phyloP scores from a whole-genome alignment of 1,140 invertebrate genomes.

The Micrasema minimum region DNA sequence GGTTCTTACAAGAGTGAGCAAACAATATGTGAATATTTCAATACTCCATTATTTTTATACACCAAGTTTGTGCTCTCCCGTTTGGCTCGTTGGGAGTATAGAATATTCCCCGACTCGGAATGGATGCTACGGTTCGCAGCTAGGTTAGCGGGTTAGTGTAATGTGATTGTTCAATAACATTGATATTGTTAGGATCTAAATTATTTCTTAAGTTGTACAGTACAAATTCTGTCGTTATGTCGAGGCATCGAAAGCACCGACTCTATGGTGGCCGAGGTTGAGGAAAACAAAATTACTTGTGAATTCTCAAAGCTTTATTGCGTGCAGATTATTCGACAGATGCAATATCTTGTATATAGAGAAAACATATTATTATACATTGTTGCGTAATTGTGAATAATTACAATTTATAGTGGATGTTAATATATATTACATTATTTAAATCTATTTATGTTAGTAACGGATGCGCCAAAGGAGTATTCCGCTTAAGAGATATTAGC shows the following conservation, averaged over 20 bases:
- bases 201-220: constrained; percentile 43
- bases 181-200: constrained; percentile 40
- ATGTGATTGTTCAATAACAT: constrained; percentile 15
- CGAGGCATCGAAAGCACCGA: not conserved
- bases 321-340: constrained; percentile 34
- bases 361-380: constrained; percentile 46
- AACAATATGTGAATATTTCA: constrained; percentile 36
- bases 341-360: constrained; percentile 41
- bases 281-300: constrained; percentile 8
- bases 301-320: constrained; percentile 43
- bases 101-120: not conserved
- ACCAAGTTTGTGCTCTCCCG: constrained; percentile 32
- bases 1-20: constrained; percentile 28
- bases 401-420: constrained; percentile 37
- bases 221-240: constrained; percentile 39
- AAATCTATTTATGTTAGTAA: constrained; percentile 33
- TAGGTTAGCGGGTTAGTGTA: constrained; percentile 8
- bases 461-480: constrained; percentile 15
- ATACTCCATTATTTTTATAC: constrained; percentile 46
- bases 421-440: constrained; percentile 18
- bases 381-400: constrained; percentile 44
- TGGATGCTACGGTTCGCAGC: constrained; percentile 13
- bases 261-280: no score
- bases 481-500: not conserved
- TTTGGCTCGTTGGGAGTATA: not conserved